Evolutionary conservation across 2,888 invertebrate genomes (phyloP).

Genomic region (Idaea dimidiata): DNA sequence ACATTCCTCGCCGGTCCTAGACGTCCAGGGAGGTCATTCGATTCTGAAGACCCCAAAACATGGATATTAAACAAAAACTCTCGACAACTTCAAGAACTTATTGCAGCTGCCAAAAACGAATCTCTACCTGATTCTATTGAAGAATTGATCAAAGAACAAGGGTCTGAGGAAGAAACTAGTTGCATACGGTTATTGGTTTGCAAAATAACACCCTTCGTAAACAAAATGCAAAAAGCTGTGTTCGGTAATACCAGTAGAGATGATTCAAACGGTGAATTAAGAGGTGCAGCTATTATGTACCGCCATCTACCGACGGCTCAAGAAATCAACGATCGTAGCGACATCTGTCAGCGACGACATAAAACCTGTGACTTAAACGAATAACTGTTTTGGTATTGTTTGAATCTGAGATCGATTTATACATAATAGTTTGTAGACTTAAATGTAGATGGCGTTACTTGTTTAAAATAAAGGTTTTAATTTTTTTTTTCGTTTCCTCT

Average conservation of each 20-base stretch:
- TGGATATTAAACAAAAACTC: constrained; percentile 85
- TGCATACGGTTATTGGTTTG: constrained; percentile 88
- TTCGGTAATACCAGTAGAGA: constrained; percentile 55
- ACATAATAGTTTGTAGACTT: not conserved
- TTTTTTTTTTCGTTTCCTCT: not conserved
- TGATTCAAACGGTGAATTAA: constrained; percentile 46
- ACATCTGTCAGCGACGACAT: constrained; percentile 83
- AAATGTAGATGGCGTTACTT: not conserved
- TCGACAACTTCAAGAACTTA: constrained; percentile 75
- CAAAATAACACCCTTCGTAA: constrained; percentile 88
- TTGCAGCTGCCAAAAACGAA: constrained; percentile 82
- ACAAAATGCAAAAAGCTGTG: constrained; percentile 87
- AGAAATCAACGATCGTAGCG: constrained; percentile 82
- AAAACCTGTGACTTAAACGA: constrained; percentile 71
- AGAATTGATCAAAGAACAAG: constrained; percentile 78
- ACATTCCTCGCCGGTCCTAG: constrained; percentile 72
- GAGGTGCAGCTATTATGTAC: constrained; percentile 73
- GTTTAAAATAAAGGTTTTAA: not conserved
- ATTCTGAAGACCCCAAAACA: constrained; percentile 54
- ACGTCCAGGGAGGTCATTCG: constrained; percentile 42
- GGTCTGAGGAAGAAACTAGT: constrained; percentile 81
- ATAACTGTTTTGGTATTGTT: constrained; percentile 26
- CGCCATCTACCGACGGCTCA: constrained; percentile 82
- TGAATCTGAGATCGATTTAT: not conserved
- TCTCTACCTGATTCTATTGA: constrained; percentile 83